Conservation (phyloP, 2,113 vertebrate genomes). For the Chaetorhynchus papuensis region DNA sequence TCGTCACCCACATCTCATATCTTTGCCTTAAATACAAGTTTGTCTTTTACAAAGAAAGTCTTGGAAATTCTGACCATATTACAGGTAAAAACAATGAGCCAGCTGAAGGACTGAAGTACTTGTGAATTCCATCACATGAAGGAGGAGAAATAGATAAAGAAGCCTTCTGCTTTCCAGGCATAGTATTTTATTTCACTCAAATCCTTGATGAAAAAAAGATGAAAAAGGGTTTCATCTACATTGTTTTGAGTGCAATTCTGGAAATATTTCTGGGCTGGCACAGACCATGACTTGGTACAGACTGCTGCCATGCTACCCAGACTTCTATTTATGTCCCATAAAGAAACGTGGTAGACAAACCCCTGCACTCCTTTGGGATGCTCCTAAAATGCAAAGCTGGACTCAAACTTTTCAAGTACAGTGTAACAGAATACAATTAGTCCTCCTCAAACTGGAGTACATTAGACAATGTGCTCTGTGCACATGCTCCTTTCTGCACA, state of each 20-base stretch:
- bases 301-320: neutral
- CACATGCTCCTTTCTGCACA: neutral
- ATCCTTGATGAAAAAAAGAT: neutral
- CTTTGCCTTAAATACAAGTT: neutral
- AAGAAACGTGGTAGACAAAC: neutral
- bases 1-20: neutral
- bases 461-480: neutral
- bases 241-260: neutral
- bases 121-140: neutral
- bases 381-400: neutral
- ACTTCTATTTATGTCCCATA: neutral
- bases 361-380: neutral
- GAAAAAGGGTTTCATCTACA: neutral
- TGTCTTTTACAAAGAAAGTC: neutral
- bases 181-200: neutral
- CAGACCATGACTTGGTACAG: neutral
- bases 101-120: neutral
- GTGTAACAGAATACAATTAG: neutral
- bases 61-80: neutral
- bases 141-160: neutral
- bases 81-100: neutral
- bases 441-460: neutral
- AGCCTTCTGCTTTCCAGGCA: neutral
- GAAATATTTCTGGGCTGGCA: neutral
- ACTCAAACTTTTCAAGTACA: neutral